Base-by-base conservation (phyloP, 2,888 invertebrate genomes). In the Cloeon dipterum region DNA sequence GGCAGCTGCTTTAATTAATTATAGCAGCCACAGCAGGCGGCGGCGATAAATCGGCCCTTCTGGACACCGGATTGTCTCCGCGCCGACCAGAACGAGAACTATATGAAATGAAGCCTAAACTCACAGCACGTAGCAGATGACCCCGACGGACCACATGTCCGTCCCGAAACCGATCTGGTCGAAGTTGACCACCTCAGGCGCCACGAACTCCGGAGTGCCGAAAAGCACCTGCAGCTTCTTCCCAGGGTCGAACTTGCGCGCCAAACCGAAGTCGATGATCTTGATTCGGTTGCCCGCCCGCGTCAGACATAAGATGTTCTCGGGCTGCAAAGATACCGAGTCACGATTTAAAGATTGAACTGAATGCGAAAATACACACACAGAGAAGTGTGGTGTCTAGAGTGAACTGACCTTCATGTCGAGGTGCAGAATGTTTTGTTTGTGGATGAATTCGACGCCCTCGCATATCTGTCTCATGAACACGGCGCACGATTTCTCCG, bases 111-210 rank as follows among this genome's bases (percentile, higher is more conserved):
- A n/a, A n/a, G n/a, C n/a, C n/a, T n/a, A n/a, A n/a, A 78, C 93
- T 88, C 65, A 96, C 94, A 96, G 65, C 40, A 96, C 91, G 56
- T 96, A 96, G 54, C 88, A 86, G 48, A 98, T 93, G 42, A 98
- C 94, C 32, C 96, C 96, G 18, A 98, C 77, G 37, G 89, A 89
- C 96, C 94, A 96, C 91, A 96, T 93, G 52, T 98, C 98, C 0
- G 96, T 93, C 7, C 82, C 81, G 52, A 78, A 91, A 39, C 85
- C 82, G 49, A 98, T 89, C 51, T 81, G 79, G 54, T 98, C 96
- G 57, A 94, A 98, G 63, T 94, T 96, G 26, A 98, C 89, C 19
- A 96, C 91, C 66, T 98, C 96, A 1, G 96, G 96, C 0, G 94
- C 93, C 35, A 94, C 93, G 54, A 98, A 98, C 61, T 98, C 98